phyloP scores from a whole-genome alignment of 2,113 vertebrate species.

The Gorsachius goisagi region DNA sequence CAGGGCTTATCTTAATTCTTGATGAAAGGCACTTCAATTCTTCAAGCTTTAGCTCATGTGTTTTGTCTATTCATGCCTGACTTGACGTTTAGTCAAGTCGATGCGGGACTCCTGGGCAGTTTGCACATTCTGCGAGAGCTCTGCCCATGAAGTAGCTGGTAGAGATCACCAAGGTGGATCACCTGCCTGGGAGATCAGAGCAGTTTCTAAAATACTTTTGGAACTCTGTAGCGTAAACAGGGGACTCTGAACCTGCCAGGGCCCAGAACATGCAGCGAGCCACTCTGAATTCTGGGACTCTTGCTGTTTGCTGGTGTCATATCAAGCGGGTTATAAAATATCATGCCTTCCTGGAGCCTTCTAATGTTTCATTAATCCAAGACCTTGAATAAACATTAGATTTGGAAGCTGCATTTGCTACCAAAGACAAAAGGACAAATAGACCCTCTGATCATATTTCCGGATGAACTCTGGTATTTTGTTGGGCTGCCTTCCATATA shows the following conservation, averaged over 20 bases:
- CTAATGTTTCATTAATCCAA: not conserved
- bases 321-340: not conserved
- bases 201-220: not conserved
- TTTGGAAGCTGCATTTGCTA: not conserved
- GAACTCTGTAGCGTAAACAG: not conserved
- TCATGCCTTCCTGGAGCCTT: not conserved
- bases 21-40: not conserved
- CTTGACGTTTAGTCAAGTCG: not conserved
- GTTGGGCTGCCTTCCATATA: not conserved
- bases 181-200: not conserved
- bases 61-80: not conserved
- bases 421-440: not conserved
- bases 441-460: not conserved
- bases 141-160: not conserved
- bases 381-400: not conserved
- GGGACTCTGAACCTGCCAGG: not conserved
- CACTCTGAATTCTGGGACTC: not conserved
- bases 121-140: not conserved
- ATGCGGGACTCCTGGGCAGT: fast-evolving
- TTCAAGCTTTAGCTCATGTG: not conserved
- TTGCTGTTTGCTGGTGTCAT: fast-evolving
- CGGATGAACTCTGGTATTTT: not conserved
- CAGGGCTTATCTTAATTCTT: not conserved
- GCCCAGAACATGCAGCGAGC: fast-evolving
- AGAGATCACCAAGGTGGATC: not conserved